Conservation (phyloP, 2,797 vertebrate genomes). For the Oreonectes daqikongensis region DNA sequence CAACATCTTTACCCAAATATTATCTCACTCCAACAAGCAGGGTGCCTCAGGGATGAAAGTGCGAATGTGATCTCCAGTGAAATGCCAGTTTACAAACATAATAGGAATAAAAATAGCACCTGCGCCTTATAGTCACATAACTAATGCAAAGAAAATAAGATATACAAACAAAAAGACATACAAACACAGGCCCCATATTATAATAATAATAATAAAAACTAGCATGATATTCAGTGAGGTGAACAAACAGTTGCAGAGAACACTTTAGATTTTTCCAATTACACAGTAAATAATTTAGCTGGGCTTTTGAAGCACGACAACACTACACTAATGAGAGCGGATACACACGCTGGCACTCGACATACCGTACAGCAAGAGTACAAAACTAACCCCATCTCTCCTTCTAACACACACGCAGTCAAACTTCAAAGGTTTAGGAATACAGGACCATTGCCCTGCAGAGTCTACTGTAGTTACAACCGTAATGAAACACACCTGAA, state of each 20-base stretch:
- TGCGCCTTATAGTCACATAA: too few species aligned
- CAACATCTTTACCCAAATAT: slow-evolving; percentile 18
- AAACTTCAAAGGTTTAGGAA: neutral
- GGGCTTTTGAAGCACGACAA: slow-evolving; percentile 47
- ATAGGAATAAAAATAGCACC: neutral
- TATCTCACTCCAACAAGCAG: slow-evolving; percentile 12
- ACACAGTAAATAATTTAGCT: slow-evolving; percentile 65
- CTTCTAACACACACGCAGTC: neutral
- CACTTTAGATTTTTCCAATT: slow-evolving; percentile 50
- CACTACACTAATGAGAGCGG: neutral
- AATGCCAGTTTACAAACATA: neutral
- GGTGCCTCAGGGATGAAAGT: neutral
- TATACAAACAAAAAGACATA: neutral
- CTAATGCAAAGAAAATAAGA: neutral
- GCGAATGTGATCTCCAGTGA: neutral
- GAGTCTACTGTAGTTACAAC: neutral
- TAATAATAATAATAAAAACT: neutral
- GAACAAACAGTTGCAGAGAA: neutral
- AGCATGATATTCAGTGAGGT: slow-evolving; percentile 1
- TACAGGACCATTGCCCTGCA: neutral
- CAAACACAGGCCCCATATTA: neutral
- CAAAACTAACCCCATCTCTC: neutral
- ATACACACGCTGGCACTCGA: neutral
- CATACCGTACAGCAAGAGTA: neutral
- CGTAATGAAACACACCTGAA: neutral